Conservation (phyloP, 2,888 invertebrate genomes). For the Apamea crenata region DNA sequence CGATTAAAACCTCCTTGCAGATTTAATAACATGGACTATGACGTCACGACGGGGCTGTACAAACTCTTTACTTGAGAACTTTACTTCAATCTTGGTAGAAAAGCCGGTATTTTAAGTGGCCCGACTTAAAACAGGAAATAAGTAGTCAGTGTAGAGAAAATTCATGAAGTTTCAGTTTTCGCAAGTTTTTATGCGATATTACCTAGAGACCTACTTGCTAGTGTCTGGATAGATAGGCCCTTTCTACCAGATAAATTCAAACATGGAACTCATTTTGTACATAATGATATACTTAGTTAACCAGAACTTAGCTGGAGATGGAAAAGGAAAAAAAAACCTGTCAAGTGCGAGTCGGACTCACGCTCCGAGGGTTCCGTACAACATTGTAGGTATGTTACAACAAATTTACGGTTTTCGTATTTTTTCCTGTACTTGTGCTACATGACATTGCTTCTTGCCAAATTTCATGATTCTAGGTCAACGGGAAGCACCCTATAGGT, state of each 20-base stretch:
- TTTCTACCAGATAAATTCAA: not conserved
- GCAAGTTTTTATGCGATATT: not conserved
- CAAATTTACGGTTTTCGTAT: too few relatives aligned
- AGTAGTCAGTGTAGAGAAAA: constrained; percentile 16
- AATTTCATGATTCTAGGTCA: too few relatives aligned
- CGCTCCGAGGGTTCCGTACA: too few relatives aligned
- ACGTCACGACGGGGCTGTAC: constrained; percentile 41
- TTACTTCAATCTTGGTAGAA: constrained; percentile 44
- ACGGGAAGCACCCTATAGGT: too few relatives aligned
- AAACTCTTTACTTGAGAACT: constrained; percentile 60
- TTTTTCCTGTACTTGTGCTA: too few relatives aligned
- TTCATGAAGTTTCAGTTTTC: constrained; percentile 8
- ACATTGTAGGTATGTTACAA: too few relatives aligned
- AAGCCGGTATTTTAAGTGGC: constrained; percentile 56
- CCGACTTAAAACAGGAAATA: constrained; percentile 30
- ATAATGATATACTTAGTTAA: not conserved
- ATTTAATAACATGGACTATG: constrained; percentile 55
- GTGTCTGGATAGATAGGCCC: too few relatives aligned
- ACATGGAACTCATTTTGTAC: not conserved
- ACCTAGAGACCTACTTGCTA: not conserved
- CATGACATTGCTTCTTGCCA: too few relatives aligned
- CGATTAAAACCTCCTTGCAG: constrained; percentile 28
- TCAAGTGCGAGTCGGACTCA: too few relatives aligned
- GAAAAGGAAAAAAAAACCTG: too few relatives aligned
- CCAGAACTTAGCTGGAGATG: not conserved